Percentiles rank a stretch among this genome's conserved stretches.
These are phyloP conservation scores for Borostomias antarcticus DNA, from an alignment of 2,797 vertebrate species.

Conservation along the genomic window DNA sequence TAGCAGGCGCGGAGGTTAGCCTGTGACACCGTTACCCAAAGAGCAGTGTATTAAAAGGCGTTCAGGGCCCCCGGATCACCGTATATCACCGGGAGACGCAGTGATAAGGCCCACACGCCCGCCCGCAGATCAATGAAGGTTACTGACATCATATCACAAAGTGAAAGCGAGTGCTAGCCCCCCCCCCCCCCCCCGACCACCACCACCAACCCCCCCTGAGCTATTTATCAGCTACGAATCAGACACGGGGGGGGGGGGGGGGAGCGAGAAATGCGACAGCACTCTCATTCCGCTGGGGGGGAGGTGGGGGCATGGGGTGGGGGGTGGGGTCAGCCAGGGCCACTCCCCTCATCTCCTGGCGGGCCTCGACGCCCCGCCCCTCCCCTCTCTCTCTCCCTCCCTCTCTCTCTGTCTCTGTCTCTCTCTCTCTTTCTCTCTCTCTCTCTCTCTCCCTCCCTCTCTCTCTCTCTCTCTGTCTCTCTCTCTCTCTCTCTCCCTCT, in stretches of 20 bases:
- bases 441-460: conserved; percentile 36
- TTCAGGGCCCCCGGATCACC: conserved; percentile 86
- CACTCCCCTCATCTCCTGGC: too few species aligned
- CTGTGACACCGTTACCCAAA: conserved; percentile 77
- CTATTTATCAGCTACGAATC: conserved; percentile 88
- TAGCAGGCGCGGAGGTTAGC: conserved; percentile 74
- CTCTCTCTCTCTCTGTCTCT: conserved; percentile 18
- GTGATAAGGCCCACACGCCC: conserved; percentile 91
- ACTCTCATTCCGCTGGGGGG: too few species aligned
- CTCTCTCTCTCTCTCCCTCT: conserved; percentile 33
- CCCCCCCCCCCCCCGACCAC: conserved; percentile 65
- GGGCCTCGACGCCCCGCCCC: too few species aligned
- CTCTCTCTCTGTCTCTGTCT: too few species aligned
- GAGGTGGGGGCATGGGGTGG: conserved; percentile 50
- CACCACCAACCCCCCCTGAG: conserved; percentile 80
- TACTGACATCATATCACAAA: conserved; percentile 99
- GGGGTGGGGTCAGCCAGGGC: conserved; percentile 39
- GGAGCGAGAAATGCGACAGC: too few species aligned
- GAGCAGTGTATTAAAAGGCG: conserved; percentile 97
- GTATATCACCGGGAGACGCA: conserved; percentile 90
- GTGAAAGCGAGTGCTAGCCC: conserved; percentile 92
- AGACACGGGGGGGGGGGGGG: conserved; percentile 55
- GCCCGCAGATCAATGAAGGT: conserved; percentile 97
- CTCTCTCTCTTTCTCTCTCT: conserved; percentile 23
- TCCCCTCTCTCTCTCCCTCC: too few species aligned